Base-by-base conservation (phyloP, 2,797 vertebrate genomes). In the Darevskia nairensis region DNA sequence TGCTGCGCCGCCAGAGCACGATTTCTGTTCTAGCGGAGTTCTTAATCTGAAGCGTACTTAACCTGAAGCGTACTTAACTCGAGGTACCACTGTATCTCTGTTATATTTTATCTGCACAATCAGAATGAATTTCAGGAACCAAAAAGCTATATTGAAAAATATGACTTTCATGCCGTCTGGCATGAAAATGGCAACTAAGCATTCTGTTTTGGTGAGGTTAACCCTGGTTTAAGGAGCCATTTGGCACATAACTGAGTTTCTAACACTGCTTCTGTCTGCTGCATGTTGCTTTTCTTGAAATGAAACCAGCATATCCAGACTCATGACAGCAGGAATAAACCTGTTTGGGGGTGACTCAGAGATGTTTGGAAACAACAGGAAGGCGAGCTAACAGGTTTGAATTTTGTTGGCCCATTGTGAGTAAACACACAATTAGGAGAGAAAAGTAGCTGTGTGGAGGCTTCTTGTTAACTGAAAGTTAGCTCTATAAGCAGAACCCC, bases 281-380 rank as follows among this genome's bases (percentile, higher is more conserved):
- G 61, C 35, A 27, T 29, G 32, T 5, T 64, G 32, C 23, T 55
- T 55, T 55, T 84, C n/a, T 55, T 35, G 44, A 50, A n/a, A 74
- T 50, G 82, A 39, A 21, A 72, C 21, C 10, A 32, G n/a, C n/a
- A 9, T 84, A n/a, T 44, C 35, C 35, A 76, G 25, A 66, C 27
- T 59, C 27, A 55, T 44, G 59, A 50, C 29, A 21, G 9, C 71
- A 85, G 69, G 25, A 61, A 75, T 32, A 75, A 64, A 39, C n/a
- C 27, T 39, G 39, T 75, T 84, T 85, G 44, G 17, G 8, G 11
- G 19, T 76, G 72, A 85, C 35, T 64, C 25, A 76, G n/a, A 41
- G 9, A 2, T 66, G 72, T 85, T 77, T 85, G 55, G 72, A 66
- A 61, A 61, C 83, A 75, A n/a, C 83, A 84, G 71, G 71, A 75